phyloP scores from a whole-genome alignment of 2,113 vertebrate species.

The Condylura cristata region DNA sequence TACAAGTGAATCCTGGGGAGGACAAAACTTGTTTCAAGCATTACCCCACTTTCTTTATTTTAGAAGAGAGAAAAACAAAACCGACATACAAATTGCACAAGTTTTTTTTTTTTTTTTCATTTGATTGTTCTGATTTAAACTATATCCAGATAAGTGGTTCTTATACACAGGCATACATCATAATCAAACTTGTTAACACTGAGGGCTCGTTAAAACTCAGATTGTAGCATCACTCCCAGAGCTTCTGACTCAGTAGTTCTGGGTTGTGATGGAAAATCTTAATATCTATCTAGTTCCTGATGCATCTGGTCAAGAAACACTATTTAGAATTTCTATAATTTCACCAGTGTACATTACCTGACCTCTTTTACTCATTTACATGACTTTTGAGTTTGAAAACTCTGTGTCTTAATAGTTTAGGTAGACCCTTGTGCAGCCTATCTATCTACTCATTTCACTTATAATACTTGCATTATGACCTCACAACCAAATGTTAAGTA shows the following conservation, averaged over 20 bases:
- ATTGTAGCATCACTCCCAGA: not conserved
- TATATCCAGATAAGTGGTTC: constrained; percentile 2
- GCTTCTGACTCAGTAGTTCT: not conserved
- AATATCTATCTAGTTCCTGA: not conserved
- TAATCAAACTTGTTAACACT: constrained; percentile 10
- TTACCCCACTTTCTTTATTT: not conserved
- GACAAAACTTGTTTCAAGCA: not conserved
- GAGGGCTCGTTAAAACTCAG: not conserved
- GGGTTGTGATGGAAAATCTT: not conserved
- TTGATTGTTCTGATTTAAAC: constrained; percentile 36
- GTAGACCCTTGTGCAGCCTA: not conserved
- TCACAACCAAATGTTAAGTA: not conserved
- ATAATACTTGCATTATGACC: not conserved
- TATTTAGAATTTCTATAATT: not conserved
- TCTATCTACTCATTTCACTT: not conserved
- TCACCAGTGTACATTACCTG: not conserved
- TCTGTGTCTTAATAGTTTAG: not conserved
- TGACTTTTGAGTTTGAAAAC: not conserved
- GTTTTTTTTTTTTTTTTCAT: not conserved
- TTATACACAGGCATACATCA: not conserved
- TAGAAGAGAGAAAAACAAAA: constrained; percentile 34
- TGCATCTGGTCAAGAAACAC: not conserved
- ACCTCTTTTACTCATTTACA: not conserved
- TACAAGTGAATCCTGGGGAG: not conserved
- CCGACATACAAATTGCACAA: constrained; percentile 10